These are phyloP conservation scores for Pelochelys cantorii DNA, from an alignment of 2,797 vertebrate species.

Conservation along the genomic window DNA sequence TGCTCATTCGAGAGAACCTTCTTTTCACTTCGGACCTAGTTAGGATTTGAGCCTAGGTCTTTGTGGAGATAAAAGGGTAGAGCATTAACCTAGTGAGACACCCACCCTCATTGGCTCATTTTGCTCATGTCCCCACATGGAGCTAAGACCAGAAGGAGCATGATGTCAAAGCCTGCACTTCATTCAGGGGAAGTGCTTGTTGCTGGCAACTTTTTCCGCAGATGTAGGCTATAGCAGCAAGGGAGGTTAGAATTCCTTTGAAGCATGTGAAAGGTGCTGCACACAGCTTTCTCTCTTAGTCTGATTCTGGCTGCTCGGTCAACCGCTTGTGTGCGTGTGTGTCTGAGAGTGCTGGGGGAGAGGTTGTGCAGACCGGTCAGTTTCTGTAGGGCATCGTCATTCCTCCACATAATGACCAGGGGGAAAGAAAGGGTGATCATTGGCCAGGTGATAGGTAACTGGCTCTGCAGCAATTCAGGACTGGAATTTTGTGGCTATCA, in stretches of 20 bases:
- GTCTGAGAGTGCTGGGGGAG: neutral
- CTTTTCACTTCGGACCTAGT: neutral
- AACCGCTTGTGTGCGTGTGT: too few relatives aligned
- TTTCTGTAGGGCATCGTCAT: conserved; percentile 62
- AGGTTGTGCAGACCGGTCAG: neutral
- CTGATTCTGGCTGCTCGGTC: neutral
- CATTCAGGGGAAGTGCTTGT: neutral
- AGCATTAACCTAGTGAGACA: neutral
- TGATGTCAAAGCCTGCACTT: neutral
- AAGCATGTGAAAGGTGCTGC: neutral
- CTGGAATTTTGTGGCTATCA: conserved; percentile 12
- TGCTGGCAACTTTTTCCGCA: neutral
- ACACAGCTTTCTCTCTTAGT: neutral
- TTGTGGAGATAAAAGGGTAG: neutral
- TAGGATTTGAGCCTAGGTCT: neutral
- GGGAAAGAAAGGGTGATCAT: conserved; percentile 44
- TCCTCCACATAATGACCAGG: conserved; percentile 59
- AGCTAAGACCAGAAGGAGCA: neutral
- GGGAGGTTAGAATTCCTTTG: neutral
- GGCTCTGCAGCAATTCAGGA: conserved; percentile 35
- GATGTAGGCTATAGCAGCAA: neutral
- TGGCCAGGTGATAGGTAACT: conserved; percentile 54
- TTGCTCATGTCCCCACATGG: neutral
- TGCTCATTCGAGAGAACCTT: neutral
- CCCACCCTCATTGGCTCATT: neutral